A percentile compares a stretch with the other conserved stretches of the same genome.
Conservation (phyloP, 2,888 invertebrate species). For the Campoplex nolae region DNA sequence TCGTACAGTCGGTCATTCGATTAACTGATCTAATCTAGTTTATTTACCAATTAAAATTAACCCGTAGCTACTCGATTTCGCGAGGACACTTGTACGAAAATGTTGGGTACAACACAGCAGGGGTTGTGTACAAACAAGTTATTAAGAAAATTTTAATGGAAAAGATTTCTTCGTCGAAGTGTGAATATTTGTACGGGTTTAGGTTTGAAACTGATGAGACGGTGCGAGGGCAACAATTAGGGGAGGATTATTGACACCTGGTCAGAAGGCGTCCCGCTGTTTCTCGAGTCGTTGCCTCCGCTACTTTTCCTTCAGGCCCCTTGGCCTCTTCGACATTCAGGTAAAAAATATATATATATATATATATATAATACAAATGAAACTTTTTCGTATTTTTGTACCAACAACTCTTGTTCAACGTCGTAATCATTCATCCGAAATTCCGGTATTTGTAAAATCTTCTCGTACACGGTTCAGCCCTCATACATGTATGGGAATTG, state of each 20-base stretch:
- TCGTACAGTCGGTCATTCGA: background rate
- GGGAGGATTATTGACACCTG: constrained; percentile 84
- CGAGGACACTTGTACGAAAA: constrained; percentile 60
- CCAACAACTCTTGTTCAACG: constrained; percentile 17
- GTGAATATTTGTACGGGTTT: constrained; percentile 46
- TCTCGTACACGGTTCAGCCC: constrained; percentile 50
- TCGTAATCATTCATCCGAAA: constrained; percentile 78
- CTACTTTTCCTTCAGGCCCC: constrained; percentile 14
- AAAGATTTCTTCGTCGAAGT: constrained; percentile 74
- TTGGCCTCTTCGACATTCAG: constrained; percentile 31
- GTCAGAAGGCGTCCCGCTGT: constrained; percentile 79
- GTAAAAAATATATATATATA: background rate
- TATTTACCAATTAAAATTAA: background rate
- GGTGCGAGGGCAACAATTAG: constrained; percentile 80
- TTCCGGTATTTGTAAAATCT: constrained; percentile 77
- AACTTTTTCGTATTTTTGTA: constrained; percentile 36
- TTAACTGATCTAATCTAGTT: background rate
- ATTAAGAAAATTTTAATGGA: constrained; percentile 82
- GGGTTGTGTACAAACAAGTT: constrained; percentile 82
- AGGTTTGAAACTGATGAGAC: constrained; percentile 36
- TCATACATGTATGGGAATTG: constrained; percentile 35
- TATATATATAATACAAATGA: constrained; percentile 10
- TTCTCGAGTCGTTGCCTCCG: constrained; percentile 76
- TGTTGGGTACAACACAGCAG: constrained; percentile 72
- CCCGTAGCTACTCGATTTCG: background rate